Percentiles rank a stretch among this genome's conserved stretches.
Evolutionary conservation across 2,113 vertebrate species (phyloP).

Genomic region (Campylomormyrus numenius): DNA sequence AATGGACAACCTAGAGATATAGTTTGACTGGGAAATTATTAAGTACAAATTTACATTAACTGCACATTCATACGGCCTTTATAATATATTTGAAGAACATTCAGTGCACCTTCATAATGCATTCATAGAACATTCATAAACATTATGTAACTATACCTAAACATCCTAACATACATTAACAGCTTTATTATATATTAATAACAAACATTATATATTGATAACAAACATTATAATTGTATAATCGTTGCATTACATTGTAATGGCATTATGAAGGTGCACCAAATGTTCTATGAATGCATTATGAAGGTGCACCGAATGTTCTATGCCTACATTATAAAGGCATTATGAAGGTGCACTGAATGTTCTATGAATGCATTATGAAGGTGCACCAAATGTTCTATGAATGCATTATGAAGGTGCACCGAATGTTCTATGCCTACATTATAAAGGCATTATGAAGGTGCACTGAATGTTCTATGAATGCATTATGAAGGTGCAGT

Average conservation of each 20-base stretch:
- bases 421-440: background rate
- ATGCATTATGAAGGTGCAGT: background rate
- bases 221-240: background rate
- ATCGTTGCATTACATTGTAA: background rate
- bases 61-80: background rate
- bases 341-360: background rate
- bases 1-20: background rate
- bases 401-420: background rate
- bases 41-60: background rate
- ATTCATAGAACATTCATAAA: background rate
- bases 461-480: background rate
- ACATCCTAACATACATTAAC: background rate
- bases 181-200: background rate
- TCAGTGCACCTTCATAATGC: background rate
- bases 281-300: background rate
- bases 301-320: background rate
- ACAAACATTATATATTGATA: background rate
- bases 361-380: background rate
- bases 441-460: background rate
- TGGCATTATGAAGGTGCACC: background rate
- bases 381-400: background rate
- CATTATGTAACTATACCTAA: background rate
- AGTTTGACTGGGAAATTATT: background rate
- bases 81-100: too few species aligned
- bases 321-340: background rate